Base-by-base conservation (phyloP, 2,113 vertebrate species). In the Sander vitreus region DNA sequence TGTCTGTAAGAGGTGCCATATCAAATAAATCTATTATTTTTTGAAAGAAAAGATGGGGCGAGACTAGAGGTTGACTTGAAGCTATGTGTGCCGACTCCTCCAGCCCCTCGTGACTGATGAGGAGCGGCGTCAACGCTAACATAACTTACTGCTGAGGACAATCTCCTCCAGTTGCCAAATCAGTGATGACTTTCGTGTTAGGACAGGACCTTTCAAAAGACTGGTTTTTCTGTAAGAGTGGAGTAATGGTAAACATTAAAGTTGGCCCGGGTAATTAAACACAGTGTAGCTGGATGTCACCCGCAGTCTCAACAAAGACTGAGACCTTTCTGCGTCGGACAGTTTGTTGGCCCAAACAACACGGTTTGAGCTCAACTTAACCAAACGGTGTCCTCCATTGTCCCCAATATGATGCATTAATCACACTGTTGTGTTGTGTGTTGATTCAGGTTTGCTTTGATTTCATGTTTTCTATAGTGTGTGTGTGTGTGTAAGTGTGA, bases 141-240 rank as follows among this genome's bases (percentile, higher is more conserved):
- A 57, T 85, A 63, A 62, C 76, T 54, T 25, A 47, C 14, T 3
- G 71, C 43, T 13, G 36, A 64, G 65, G 77, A 77, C 73, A 63
- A 51, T n/a, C 59, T 71, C 55, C 1, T 23, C 71, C 59, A 33
- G 27, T 76, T 84, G 80, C 84, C 85, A 83, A 81, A 85, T 76
- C 67, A 45, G 66, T 30, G 78, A 80, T 33, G 81, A 53, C 76
- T 75, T 81, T 72, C 92, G 45, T 90, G 91, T 89, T 25, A 6
- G 62, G 71, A 87, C 88, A 90, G 63, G 89, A 84, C 45, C 72
- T 57, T 23, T 68, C 19, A 12, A 59, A 73, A 33, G 30, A 30
- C 79, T 33, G 74, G 16, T 47, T 30, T 48, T 64, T 68, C 78
- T 83, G 72, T 87, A 75, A 83, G 88, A 78, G 85, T 65, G 82